These are phyloP conservation scores for Helarctos malayanus DNA, from an alignment of 2,797 vertebrate genomes.

Conservation along the genomic window DNA sequence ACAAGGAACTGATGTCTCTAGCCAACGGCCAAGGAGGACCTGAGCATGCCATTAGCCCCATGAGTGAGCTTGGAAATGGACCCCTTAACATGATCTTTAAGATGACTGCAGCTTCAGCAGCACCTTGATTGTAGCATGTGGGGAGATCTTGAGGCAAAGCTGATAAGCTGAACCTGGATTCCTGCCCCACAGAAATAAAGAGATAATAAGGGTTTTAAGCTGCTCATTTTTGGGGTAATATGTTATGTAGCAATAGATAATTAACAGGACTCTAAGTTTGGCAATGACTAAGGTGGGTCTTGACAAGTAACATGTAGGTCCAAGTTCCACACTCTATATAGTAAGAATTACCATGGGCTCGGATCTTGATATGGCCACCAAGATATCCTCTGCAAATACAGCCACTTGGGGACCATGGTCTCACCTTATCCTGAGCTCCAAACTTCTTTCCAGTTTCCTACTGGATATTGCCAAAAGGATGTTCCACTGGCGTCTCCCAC, in stretches of 20 bases:
- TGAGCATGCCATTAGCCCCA: background rate
- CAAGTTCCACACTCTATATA: background rate
- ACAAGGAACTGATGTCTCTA: background rate
- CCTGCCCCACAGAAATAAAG: background rate
- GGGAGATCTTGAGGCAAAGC: background rate
- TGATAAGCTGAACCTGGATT: background rate
- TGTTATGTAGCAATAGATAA: background rate
- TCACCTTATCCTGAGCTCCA: background rate
- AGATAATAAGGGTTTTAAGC: background rate
- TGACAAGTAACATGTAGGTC: background rate
- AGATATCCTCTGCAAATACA: background rate
- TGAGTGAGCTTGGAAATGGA: background rate
- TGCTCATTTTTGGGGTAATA: background rate
- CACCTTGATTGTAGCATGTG: background rate
- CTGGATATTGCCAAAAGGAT: background rate
- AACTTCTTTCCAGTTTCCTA: background rate
- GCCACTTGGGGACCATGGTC: background rate
- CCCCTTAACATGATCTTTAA: background rate
- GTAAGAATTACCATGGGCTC: background rate
- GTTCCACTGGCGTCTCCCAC: background rate
- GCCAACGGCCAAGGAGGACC: background rate
- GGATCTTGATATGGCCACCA: background rate
- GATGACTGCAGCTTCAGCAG: background rate
- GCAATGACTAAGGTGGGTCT: background rate
- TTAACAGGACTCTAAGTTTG: background rate